A percentile compares a stretch with the other conserved stretches of the same genome.
phyloP scores from a whole-genome alignment of 2,113 vertebrate species.

The Nycticebus coucang region DNA sequence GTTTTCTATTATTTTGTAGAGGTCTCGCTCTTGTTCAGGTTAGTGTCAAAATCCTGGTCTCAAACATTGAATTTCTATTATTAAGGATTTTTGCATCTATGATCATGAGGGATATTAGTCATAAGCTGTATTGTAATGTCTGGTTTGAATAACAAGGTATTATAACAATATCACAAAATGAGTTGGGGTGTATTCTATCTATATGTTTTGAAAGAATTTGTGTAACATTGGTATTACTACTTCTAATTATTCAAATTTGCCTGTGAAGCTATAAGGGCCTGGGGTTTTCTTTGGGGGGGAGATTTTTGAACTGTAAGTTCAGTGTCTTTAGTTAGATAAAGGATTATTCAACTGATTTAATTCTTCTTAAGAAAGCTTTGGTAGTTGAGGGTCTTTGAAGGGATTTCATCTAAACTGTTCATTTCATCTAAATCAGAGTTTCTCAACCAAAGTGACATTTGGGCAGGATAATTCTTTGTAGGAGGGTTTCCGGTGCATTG shows the following conservation, averaged over 20 bases:
- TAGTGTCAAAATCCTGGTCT: no score
- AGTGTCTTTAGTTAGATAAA: neutral
- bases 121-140: neutral
- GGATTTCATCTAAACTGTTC: neutral
- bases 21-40: no score
- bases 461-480: neutral
- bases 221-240: neutral
- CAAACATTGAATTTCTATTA: neutral
- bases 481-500: neutral
- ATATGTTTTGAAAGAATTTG: neutral
- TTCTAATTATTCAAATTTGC: neutral
- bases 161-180: neutral
- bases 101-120: neutral
- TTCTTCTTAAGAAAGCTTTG: neutral
- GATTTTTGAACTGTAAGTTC: neutral
- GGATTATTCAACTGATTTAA: neutral
- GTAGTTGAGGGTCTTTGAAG: neutral
- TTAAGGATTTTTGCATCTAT: neutral
- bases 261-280: neutral
- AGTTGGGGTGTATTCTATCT: neutral
- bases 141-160: neutral
- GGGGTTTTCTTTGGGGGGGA: neutral
- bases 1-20: no score
- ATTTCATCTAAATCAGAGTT: neutral
- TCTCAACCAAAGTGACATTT: neutral